Percentiles rank a stretch among this genome's conserved stretches.
Evolutionary conservation across 2,113 vertebrate genomes (phyloP).

Genomic region (Dolichallabes microphthalmus): DNA sequence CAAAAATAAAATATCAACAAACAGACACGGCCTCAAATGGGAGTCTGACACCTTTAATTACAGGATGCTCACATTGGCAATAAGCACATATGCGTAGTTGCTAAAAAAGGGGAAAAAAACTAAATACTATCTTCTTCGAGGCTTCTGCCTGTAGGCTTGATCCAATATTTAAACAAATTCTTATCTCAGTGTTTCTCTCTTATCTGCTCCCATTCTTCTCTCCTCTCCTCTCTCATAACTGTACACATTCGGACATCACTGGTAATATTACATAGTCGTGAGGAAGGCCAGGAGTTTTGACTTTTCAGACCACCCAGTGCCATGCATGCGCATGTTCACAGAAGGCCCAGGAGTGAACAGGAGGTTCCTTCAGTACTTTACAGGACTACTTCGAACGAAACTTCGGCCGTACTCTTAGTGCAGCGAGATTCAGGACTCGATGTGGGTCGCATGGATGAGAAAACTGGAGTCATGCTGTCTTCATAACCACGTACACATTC

Average conservation of each 20-base stretch:
- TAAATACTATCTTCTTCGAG: background rate
- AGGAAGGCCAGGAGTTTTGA: slow-evolving; percentile 55
- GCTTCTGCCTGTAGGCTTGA: slow-evolving; percentile 29
- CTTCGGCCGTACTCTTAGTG: background rate
- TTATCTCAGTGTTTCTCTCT: slow-evolving; percentile 66
- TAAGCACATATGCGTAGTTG: background rate
- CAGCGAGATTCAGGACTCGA: background rate
- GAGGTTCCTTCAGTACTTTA: slow-evolving; percentile 34
- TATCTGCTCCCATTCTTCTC: slow-evolving; percentile 60
- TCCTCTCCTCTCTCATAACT: slow-evolving; percentile 60
- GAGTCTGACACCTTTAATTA: slow-evolving; percentile 37
- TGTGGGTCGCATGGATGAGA: background rate
- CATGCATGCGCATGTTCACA: slow-evolving; percentile 12
- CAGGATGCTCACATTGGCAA: slow-evolving; percentile 11
- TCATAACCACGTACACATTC: slow-evolving; percentile 28
- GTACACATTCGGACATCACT: slow-evolving; percentile 39
- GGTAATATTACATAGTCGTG: slow-evolving; percentile 43
- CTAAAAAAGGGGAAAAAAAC: background rate
- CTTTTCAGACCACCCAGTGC: slow-evolving; percentile 61
- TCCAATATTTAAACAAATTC: slow-evolving; percentile 59
- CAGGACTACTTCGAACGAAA: background rate
- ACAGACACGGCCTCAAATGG: background rate
- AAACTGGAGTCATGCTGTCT: slow-evolving; percentile 12
- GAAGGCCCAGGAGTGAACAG: slow-evolving; percentile 42
- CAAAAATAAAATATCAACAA: slow-evolving; percentile 38